Base-by-base conservation (phyloP, 2,113 vertebrate species). In the Lophochroa leadbeateri region DNA sequence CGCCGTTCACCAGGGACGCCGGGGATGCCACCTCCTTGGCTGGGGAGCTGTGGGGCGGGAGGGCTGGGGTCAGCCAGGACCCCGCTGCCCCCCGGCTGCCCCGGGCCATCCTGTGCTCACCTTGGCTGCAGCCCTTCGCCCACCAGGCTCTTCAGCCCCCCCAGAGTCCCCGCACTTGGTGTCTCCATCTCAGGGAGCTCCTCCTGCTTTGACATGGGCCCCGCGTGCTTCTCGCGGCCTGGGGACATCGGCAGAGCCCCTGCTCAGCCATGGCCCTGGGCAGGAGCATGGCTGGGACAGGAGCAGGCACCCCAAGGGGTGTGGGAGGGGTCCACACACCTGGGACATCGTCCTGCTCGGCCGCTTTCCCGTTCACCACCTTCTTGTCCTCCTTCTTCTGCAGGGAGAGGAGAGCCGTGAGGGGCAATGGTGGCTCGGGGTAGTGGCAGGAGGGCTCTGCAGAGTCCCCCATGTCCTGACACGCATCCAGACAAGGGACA, bases 371-470 rank as follows among this genome's bases (percentile, higher is more conserved):
- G 1, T 98, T 98, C 82, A 98, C 52, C 52, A 95, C 82, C 75
- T 97, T 97, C 91, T 97, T 97, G 47, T 98, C 97, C 4, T 97
- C 98, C 72, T 98, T 98, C 94, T 99, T 99, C 98, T 99, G 98
- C 74, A 68, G 86, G 91, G 80, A 86, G 79, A 87, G 91, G 77
- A 88, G 65, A 90, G 52, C n/a, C 1, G 1, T 90, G 78, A 94
- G 82, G 55, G n/a, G 64, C 47, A 18, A 55, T 0, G 4, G 25
- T 0, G 2, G 60, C 75, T 57, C 31, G 0, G 1, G 39, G 58
- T 44, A 31, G 43, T 60, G 52, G 61, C 25, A 37, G 77, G 41
- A 67, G 78, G 46, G 46, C 63, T 74, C 86, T 50, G 49, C 41
- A 6, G 7, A 37, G 64, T 3, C 12, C 58, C 68, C 44, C 29